Percentiles rank a stretch among this genome's conserved stretches.
phyloP scores from a whole-genome alignment of 2,797 vertebrate species.

The Pampus argenteus region DNA sequence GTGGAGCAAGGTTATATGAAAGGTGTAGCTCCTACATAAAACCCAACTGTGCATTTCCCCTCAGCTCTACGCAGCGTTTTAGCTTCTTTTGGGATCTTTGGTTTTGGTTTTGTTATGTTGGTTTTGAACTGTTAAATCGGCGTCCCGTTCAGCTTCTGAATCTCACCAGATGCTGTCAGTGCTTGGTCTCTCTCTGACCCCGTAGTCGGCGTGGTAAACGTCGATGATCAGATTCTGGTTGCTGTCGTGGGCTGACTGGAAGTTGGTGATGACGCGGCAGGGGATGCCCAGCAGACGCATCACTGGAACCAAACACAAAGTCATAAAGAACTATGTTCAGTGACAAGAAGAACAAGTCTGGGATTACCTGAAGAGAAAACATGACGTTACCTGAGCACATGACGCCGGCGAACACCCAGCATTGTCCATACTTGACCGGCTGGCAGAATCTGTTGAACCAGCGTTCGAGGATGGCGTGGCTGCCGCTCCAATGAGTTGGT shows the following conservation, averaged over 20 bases:
- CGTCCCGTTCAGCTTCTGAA: not conserved
- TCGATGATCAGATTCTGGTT: slow-evolving; percentile 79
- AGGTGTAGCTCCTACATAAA: no score
- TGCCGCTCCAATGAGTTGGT: slow-evolving; percentile 83
- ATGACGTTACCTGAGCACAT: slow-evolving; percentile 89
- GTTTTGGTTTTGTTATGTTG: no score
- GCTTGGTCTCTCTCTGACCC: slow-evolving; percentile 42
- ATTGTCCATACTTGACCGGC: slow-evolving; percentile 83
- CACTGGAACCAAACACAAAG: slow-evolving; percentile 73
- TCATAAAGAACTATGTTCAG: no score
- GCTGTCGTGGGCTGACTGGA: slow-evolving; percentile 85
- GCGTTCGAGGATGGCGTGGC: slow-evolving; percentile 81
- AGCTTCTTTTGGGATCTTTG: no score
- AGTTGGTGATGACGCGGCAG: slow-evolving; percentile 88
- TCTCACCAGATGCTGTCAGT: slow-evolving; percentile 88
- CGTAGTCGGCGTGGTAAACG: slow-evolving; percentile 75
- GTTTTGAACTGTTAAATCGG: no score
- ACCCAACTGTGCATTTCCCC: no score
- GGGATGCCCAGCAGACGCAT: slow-evolving; percentile 91
- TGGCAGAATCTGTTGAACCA: slow-evolving; percentile 68
- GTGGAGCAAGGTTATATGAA: no score
- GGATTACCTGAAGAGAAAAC: no score
- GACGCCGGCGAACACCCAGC: slow-evolving; percentile 89
- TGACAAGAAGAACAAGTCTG: no score
- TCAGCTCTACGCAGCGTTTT: no score